Conservation (phyloP, 2,113 vertebrate genomes). For the Marmota flaviventris region DNA sequence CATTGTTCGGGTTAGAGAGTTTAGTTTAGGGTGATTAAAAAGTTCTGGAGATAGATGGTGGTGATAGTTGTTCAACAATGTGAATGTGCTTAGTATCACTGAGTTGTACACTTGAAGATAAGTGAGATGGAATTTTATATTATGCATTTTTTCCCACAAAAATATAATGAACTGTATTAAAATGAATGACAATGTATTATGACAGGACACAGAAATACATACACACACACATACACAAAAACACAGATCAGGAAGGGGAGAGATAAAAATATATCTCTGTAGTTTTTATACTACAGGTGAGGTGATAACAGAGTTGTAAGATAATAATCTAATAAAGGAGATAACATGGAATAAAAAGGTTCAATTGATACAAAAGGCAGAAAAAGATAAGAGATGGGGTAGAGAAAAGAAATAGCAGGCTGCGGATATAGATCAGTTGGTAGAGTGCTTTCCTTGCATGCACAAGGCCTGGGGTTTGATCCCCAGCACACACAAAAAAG, state of each 20-base stretch:
- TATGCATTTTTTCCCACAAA: conserved; percentile 35
- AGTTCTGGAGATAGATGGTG: background rate
- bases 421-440: no score
- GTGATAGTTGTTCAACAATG: background rate
- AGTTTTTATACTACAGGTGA: background rate
- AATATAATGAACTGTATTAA: conserved; percentile 11
- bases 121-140: background rate
- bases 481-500: no score
- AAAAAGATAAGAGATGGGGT: background rate
- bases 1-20: background rate
- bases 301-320: background rate
- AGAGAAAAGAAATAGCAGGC: background rate
- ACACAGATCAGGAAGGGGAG: background rate
- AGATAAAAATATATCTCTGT: background rate
- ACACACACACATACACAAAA: background rate
- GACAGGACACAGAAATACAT: background rate
- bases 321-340: conserved; percentile 30
- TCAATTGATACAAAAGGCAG: conserved; percentile 22
- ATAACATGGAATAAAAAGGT: conserved; percentile 28
- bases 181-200: conserved; percentile 4
- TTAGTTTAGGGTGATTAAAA: background rate
- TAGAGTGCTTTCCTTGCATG: no score
- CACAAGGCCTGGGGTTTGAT: no score
- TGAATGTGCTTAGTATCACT: background rate
- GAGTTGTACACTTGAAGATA: background rate